Conservation (phyloP, 2,888 invertebrate genomes). For the Agapostemon virescens region DNA sequence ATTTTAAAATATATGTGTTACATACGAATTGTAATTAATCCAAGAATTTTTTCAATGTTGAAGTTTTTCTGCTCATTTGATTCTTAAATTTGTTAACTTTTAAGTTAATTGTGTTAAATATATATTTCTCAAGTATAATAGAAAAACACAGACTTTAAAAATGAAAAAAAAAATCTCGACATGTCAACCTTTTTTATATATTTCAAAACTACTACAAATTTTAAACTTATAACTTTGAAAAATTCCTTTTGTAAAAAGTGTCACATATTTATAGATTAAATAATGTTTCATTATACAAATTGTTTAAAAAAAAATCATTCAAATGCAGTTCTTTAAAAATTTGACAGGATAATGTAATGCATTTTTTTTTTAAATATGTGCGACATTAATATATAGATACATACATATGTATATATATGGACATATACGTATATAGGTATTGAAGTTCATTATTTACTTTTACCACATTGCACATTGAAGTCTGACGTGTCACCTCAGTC, state of each 20-base stretch:
- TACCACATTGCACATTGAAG: constrained; percentile 60
- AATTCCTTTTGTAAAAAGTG: constrained; percentile 49
- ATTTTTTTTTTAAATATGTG: constrained; percentile 67
- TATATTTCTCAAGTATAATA: constrained; percentile 19
- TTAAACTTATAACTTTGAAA: constrained; percentile 58
- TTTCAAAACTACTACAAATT: constrained; percentile 4
- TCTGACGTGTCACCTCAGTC: constrained; percentile 79
- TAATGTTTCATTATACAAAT: constrained; percentile 56
- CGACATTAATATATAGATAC: constrained; percentile 51
- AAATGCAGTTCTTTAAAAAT: constrained; percentile 21
- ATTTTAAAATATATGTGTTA: constrained; percentile 51
- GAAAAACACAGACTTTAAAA: constrained; percentile 20
- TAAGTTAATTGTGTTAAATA: constrained; percentile 20
- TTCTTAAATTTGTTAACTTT: not conserved
- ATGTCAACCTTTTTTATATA: not conserved
- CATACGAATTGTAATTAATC: constrained; percentile 49
- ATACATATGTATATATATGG: constrained; percentile 8
- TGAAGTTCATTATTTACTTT: constrained; percentile 59
- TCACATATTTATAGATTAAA: constrained; percentile 65
- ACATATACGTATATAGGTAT: constrained; percentile 34
- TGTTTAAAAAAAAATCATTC: constrained; percentile 40
- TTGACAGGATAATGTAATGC: constrained; percentile 47
- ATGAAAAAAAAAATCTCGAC: constrained; percentile 3
- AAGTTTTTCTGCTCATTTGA: constrained; percentile 31
- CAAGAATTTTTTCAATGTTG: constrained; percentile 58